Evolutionary conservation across 2,888 invertebrate genomes (phyloP).

Genomic region (Ecdyonurus torrentis): DNA sequence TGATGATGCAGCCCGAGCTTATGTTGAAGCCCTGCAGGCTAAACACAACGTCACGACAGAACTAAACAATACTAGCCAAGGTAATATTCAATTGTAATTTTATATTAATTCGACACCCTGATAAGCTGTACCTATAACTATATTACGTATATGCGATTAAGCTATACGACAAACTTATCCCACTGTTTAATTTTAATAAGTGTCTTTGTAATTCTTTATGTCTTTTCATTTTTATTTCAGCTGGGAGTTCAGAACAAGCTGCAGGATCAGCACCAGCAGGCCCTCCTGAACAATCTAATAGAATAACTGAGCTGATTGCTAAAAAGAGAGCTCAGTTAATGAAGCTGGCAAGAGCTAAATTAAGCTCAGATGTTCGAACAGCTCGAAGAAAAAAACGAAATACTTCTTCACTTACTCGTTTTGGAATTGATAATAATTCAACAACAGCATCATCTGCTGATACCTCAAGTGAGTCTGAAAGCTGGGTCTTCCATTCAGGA

Average conservation of each 20-base stretch:
- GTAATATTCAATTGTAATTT: no score
- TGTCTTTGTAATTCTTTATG: no score
- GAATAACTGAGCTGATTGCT: slow-evolving; percentile 54
- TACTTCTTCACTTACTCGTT: background rate
- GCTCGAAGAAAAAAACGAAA: background rate
- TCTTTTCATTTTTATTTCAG: no score
- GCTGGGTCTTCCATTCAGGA: background rate
- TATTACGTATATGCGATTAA: no score
- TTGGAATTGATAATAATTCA: no score
- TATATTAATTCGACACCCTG: no score
- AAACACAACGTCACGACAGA: background rate
- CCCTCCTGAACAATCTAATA: slow-evolving; percentile 26
- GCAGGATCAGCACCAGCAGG: background rate
- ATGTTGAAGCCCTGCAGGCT: background rate
- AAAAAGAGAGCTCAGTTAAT: slow-evolving; percentile 49
- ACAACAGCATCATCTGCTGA: background rate
- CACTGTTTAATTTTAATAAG: no score
- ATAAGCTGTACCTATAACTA: no score
- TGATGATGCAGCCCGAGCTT: background rate
- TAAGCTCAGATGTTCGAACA: background rate
- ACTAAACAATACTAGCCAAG: background rate
- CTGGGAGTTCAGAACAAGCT: slow-evolving; percentile 2
- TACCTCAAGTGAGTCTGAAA: background rate
- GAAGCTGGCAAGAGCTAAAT: slow-evolving; percentile 31
- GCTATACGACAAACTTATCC: no score